Evolutionary conservation across 2,888 invertebrate species (phyloP).

Genomic region (Cristatella mucedo): DNA sequence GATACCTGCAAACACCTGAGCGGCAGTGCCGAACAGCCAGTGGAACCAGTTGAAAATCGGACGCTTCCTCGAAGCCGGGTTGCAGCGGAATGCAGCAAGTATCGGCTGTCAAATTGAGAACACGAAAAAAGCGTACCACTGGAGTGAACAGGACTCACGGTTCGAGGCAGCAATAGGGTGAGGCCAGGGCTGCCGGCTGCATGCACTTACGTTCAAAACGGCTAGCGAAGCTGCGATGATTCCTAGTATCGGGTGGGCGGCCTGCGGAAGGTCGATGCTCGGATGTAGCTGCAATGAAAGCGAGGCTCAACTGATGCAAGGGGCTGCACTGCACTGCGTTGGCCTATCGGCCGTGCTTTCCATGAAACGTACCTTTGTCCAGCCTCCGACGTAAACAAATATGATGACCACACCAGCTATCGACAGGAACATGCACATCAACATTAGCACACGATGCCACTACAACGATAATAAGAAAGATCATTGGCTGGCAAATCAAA

Average conservation of each 20-base stretch:
- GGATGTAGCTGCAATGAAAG: neutral
- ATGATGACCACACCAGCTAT: conserved; percentile 28
- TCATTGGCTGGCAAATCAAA: too few relatives aligned
- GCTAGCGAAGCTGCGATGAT: conserved; percentile 33
- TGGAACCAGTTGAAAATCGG: conserved; percentile 38
- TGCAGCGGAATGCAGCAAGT: conserved; percentile 29
- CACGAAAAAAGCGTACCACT: neutral
- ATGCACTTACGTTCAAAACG: conserved; percentile 36
- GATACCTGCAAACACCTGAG: conserved; percentile 34
- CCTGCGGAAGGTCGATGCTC: conserved; percentile 14
- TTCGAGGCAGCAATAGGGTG: too few relatives aligned
- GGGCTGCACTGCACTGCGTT: too few relatives aligned
- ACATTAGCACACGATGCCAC: conserved; percentile 24
- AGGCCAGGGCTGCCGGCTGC: too few relatives aligned
- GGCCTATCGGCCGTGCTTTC: too few relatives aligned
- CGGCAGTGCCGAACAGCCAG: conserved; percentile 35
- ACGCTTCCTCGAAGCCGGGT: conserved; percentile 23
- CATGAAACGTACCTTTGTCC: conserved; percentile 21
- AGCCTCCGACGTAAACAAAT: conserved; percentile 26
- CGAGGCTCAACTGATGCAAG: too few relatives aligned
- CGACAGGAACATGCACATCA: conserved; percentile 18
- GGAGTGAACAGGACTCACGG: too few relatives aligned
- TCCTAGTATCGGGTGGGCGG: conserved; percentile 37
- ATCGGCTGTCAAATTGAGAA: conserved; percentile 25
- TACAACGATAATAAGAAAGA: conserved; percentile 39